Evolutionary conservation across 2,113 vertebrate species (phyloP), one percentile per base, ranked within the genome.

Genomic region (Nansenia antarctica): DNA sequence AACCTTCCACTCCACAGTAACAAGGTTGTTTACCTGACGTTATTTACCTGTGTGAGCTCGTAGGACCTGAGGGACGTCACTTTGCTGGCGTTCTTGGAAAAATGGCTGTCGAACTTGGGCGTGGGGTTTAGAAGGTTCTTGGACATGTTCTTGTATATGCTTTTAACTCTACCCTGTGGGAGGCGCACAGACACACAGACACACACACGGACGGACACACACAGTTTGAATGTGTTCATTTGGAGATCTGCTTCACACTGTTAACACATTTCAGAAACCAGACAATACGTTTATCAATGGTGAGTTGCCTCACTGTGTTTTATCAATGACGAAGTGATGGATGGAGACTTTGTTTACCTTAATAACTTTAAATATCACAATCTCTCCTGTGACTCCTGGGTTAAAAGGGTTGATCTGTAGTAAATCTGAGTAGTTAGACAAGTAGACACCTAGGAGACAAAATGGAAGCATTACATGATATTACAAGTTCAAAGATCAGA

Each of bases 301-400:
- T n/a, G n/a, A n/a, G n/a, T n/a, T n/a, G n/a, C n/a, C n/a, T n/a
- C n/a, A n/a, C n/a, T n/a, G n/a, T n/a, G n/a, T n/a, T n/a, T n/a
- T n/a, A n/a, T n/a, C n/a, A n/a, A n/a, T n/a, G n/a, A n/a, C n/a
- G n/a, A n/a, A n/a, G n/a, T n/a, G n/a, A n/a, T n/a, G n/a, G 34
- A 9, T 1, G 8, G 1, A 3, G 6, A 15, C 0, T 29, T 31
- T 9, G 1, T 3, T 90, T 93, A 98, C 98, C 95, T 98, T 99
- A 86, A 99, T 95, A 76, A 98, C 93, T 95, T 98, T 98, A 90
- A 97, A 97, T 89, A 99, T 90, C 82, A 98, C 67, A 64, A 98
- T 85, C 77, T 97, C 93, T 29, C 96, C 97, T 7, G 84, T 89
- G 82, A 89, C 65, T 70, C 95, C 96, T 39, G 86, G 62, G 64